phyloP scores from a whole-genome alignment of 2,888 invertebrate species.

The Druceiella hillmani region DNA sequence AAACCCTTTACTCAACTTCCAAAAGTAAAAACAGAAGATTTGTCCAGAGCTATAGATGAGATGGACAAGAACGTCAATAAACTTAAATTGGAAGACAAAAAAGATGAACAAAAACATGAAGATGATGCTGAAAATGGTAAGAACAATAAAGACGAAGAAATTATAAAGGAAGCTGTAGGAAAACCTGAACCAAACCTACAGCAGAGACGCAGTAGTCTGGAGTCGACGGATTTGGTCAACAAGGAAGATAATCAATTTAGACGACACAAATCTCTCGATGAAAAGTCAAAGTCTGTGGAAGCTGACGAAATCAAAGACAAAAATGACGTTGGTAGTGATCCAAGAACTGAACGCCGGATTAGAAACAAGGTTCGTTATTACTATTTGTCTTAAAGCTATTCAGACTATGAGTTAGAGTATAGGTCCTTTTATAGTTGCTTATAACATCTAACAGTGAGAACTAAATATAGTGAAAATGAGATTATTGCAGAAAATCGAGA shows the following conservation, averaged over 20 bases:
- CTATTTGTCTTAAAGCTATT: too few relatives aligned
- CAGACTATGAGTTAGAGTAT: too few relatives aligned
- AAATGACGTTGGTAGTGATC: conserved; percentile 45
- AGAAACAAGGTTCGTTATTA: conserved; percentile 53
- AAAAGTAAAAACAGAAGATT: conserved; percentile 47
- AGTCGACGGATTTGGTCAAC: conserved; percentile 30
- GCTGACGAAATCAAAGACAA: conserved; percentile 51
- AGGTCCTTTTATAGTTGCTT: too few relatives aligned
- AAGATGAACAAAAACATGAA: conserved; percentile 25
- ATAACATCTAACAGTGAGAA: too few relatives aligned
- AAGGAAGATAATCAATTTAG: conserved; percentile 39
- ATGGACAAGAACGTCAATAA: conserved; percentile 35
- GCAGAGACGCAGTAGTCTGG: conserved; percentile 39
- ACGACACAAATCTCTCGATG: conserved; percentile 54
- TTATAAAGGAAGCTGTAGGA: conserved; percentile 24
- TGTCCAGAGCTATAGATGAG: conserved; percentile 42
- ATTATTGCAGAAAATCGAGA: too few relatives aligned
- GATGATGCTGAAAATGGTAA: conserved; percentile 38
- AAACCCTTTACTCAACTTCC: conserved; percentile 49
- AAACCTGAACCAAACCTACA: conserved; percentile 26
- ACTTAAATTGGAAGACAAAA: conserved; percentile 34
- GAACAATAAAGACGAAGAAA: conserved; percentile 29
- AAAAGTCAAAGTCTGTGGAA: conserved; percentile 49
- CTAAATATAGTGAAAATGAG: too few relatives aligned
- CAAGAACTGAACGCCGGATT: conserved; percentile 57